phyloP scores from a whole-genome alignment of 1,140 invertebrate species.

The Penaeus vannamei region DNA sequence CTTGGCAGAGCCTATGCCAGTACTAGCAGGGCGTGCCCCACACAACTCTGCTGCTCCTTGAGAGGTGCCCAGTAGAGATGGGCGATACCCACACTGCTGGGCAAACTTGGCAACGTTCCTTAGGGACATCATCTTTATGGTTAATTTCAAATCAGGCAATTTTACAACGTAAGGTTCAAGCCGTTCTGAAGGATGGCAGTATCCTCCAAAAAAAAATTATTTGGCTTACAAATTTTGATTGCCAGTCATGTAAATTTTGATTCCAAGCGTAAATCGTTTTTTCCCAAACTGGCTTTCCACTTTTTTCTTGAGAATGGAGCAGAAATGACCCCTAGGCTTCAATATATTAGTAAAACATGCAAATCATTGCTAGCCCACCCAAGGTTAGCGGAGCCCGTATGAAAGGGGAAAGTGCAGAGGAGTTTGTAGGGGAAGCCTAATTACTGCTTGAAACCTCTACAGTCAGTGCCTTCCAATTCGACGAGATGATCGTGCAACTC shows the following conservation, averaged over 20 bases:
- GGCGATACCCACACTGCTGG: background rate
- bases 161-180: too few relatives aligned
- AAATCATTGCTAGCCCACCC: conserved; percentile 62
- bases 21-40: background rate
- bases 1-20: background rate
- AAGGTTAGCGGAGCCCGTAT: background rate
- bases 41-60: conserved; percentile 3
- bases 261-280: background rate
- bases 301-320: background rate
- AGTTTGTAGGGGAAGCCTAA: background rate
- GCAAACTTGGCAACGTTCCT: conserved; percentile 9
- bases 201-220: too few relatives aligned
- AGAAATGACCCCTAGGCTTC: background rate
- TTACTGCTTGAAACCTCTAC: conserved; percentile 73
- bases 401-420: conserved; percentile 65
- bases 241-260: too few relatives aligned
- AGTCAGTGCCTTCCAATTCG: conserved; percentile 81
- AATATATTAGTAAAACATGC: background rate
- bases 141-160: background rate
- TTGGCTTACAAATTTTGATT: too few relatives aligned
- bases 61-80: background rate
- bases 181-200: too few relatives aligned
- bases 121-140: conserved; percentile 3
- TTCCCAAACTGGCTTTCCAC: background rate
- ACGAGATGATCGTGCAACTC: conserved; percentile 88